phyloP scores from a whole-genome alignment of 2,888 invertebrate species.

The Agonopterix arenella region DNA sequence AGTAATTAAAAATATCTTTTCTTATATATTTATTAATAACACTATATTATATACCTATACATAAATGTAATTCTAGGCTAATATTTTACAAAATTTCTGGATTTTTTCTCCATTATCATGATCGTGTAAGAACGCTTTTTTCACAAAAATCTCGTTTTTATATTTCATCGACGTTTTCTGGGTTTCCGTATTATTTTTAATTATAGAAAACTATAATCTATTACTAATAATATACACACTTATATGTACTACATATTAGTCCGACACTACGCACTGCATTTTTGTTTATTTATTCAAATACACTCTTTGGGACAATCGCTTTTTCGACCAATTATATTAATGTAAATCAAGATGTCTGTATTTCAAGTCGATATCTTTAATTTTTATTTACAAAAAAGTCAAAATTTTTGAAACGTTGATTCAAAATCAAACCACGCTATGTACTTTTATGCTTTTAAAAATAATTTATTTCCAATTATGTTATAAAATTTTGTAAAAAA shows the following conservation, averaged over 20 bases:
- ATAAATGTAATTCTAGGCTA: conserved; percentile 41
- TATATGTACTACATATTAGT: conserved; percentile 32
- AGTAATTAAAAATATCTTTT: conserved; percentile 68
- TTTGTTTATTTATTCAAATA: conserved; percentile 6
- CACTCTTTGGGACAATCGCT: conserved; percentile 19
- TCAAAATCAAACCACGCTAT: no score
- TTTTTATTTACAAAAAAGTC: no score
- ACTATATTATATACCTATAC: conserved; percentile 45
- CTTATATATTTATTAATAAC: conserved; percentile 45
- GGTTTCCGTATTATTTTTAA: neutral
- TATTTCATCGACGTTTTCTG: neutral
- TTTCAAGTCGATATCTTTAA: neutral
- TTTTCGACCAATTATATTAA: neutral
- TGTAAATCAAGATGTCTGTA: neutral
- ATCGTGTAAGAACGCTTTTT: neutral
- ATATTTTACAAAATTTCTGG: conserved; percentile 55
- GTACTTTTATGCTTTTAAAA: no score
- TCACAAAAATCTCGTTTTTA: neutral
- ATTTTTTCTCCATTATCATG: conserved; percentile 15
- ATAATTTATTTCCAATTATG: no score
- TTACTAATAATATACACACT: conserved; percentile 53
- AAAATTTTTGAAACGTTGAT: no score
- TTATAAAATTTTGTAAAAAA: no score
- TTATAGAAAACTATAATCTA: conserved; percentile 49
- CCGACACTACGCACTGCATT: conserved; percentile 57